Evolutionary conservation across 1,140 invertebrate genomes (phyloP), one percentile per base, ranked within the genome.

Genomic region (Argopecten irradians): DNA sequence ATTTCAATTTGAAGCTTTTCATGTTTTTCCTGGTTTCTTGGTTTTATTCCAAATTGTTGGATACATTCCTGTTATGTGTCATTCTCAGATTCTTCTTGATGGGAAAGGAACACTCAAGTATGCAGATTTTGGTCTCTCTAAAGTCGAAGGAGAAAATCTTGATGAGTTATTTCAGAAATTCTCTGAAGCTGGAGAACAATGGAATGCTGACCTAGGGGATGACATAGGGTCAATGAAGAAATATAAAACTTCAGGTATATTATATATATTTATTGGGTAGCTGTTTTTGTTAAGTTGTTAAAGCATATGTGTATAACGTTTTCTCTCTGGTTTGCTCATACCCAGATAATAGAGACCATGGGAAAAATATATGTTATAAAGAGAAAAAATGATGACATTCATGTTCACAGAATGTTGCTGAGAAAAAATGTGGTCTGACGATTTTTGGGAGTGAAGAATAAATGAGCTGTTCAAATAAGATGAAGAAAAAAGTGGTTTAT

Each of bases 101-200:
- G 93, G 94, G 9, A 90, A 93, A 35, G 95, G 95, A 0, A 92
- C 92, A 33, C 89, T 96, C 46, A 96, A 96, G 87, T 95, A 92
- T 91, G 93, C 95, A 46, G 95, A 96, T 90, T 95, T 96, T 93
- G 93, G 95, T 82, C 87, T 95, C 39, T 92, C 95, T 11, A 94
- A 95, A 91, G 93, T 94, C 0, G 95, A 96, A 89, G 95, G 94
- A 34, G 95, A 96, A 89, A 94, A 95, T 89, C 90, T 96, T 55
- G 94, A 95, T 34, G 94, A 94, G 87, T 87, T 96, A 36, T 95
- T 96, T 87, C 89, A 93, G 33, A 94, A 94, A 85, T 95, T 95
- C 93, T 91, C 93, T 71, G 94, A 95, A 82, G 93, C 93, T 46
- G 93, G 94, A 83, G 94, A 94, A 34, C 89, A 91, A 16, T 92